A percentile compares a stretch with the other conserved stretches of the same genome.
Evolutionary conservation across 2,797 vertebrate genomes (phyloP).

Genomic region (Platyrinchus mystaceus): DNA sequence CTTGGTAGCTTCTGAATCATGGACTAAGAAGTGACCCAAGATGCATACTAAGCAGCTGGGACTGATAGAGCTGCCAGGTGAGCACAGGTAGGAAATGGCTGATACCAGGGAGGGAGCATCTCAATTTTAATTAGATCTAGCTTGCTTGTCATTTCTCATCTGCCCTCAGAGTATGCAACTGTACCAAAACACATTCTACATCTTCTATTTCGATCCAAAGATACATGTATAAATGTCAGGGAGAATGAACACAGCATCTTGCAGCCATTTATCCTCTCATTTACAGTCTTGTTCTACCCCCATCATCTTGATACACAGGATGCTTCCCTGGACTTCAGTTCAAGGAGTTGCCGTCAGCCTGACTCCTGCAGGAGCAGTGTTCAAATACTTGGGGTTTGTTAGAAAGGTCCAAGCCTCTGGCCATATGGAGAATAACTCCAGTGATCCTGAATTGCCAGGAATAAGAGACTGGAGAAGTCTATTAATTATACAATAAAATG

Average conservation of each 20-base stretch:
- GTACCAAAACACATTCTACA: background rate
- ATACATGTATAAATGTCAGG: background rate
- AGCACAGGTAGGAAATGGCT: background rate
- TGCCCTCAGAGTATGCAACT: background rate
- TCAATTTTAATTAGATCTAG: background rate
- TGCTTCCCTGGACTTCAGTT: background rate
- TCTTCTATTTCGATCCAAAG: background rate
- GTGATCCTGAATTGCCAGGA: background rate
- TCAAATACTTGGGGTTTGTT: background rate
- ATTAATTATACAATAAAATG: background rate
- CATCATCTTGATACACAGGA: background rate
- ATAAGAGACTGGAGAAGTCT: background rate
- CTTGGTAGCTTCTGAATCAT: background rate
- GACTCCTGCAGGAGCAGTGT: background rate
- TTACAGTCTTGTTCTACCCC: background rate
- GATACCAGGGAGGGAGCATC: background rate
- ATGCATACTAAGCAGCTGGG: background rate
- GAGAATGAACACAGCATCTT: background rate
- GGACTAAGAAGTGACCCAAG: background rate
- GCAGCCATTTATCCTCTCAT: background rate
- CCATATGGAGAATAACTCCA: background rate
- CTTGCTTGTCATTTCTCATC: background rate
- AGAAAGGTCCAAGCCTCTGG: background rate
- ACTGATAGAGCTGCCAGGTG: background rate
- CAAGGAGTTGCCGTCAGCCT: background rate